Conservation (phyloP, 2,113 vertebrate genomes). For the Cranoglanis bouderius region DNA sequence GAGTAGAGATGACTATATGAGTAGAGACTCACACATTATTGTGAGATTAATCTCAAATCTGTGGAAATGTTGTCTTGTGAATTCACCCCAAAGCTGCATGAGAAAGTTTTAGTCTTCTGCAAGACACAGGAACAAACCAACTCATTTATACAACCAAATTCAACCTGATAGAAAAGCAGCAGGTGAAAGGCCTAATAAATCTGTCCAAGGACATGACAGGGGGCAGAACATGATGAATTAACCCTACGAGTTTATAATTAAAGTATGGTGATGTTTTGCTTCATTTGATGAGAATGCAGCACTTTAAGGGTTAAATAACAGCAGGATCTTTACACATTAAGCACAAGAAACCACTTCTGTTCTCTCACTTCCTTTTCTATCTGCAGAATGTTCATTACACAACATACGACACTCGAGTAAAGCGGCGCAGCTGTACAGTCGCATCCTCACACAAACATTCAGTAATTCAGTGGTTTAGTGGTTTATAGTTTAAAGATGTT, state of each 20-base stretch:
- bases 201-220: not conserved
- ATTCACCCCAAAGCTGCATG: too few species aligned
- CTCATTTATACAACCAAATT: too few species aligned
- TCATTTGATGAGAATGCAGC: not conserved
- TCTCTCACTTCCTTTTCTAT: not conserved
- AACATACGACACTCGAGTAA: not conserved
- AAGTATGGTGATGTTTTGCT: not conserved
- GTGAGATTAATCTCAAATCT: too few species aligned
- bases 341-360: not conserved
- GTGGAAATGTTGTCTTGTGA: too few species aligned
- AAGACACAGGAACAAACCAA: too few species aligned
- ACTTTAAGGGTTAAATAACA: not conserved
- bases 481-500: not conserved
- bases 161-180: not conserved
- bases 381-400: not conserved
- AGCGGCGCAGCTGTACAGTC: not conserved
- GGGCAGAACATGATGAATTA: not conserved
- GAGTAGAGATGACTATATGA: not conserved
- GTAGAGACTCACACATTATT: too few species aligned
- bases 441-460: not conserved
- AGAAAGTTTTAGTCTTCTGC: too few species aligned
- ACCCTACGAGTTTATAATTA: not conserved
- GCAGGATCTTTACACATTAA: not conserved
- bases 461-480: not conserved
- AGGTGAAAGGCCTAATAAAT: not conserved